Base-by-base conservation (phyloP, 2,797 vertebrate species). In the Sebastes oblongus region DNA sequence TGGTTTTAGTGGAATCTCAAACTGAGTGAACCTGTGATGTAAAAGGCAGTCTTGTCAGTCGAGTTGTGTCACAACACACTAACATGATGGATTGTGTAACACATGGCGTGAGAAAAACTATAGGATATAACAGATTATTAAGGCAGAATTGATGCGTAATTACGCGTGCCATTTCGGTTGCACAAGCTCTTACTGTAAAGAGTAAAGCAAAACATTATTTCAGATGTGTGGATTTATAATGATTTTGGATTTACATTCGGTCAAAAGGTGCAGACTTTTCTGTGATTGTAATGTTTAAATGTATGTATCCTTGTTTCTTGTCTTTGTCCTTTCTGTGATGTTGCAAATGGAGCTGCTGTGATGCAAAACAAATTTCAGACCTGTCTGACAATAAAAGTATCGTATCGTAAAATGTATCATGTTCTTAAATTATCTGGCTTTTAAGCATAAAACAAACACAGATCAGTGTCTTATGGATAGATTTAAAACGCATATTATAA, bases 91-190 rank as follows among this genome's bases (percentile, higher is more conserved):
- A 25, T 8, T 83, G 74, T 58, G 32, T 20, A 29, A 46, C 16
- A 16, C 52, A 62, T 6, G 12, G 24, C 24, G 20, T 78, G 24
- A 64, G 46, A 79, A 80, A 80, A 81, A 46, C 6, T 22, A 27
- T 4, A 54, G 77, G n/a, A 75, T 58, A 58, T 2, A n/a, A 7
- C 5, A 34, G 7, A n/a, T 62, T 32, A 68, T 46, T 18, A 6
- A 0, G 2, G 6, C 1, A 3, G 3, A 72, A 22, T 5, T 2
- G 4, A 42, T 59, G 65, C 81, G 70, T 9, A 75, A 82, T 84
- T 68, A 75, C 85, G 80, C 85, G 42, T 61, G 78, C 25, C 56
- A 72, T 55, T 54, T 72, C 3, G 42, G 29, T 11, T 18, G 14
- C 5, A 29, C 10, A 11, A 9, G 5, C 8, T 2, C 24, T 25